A percentile compares a stretch with the other conserved stretches of the same genome.
These are phyloP conservation scores for Agrochola lota DNA, from an alignment of 2,888 invertebrate genomes.

Conservation along the genomic window DNA sequence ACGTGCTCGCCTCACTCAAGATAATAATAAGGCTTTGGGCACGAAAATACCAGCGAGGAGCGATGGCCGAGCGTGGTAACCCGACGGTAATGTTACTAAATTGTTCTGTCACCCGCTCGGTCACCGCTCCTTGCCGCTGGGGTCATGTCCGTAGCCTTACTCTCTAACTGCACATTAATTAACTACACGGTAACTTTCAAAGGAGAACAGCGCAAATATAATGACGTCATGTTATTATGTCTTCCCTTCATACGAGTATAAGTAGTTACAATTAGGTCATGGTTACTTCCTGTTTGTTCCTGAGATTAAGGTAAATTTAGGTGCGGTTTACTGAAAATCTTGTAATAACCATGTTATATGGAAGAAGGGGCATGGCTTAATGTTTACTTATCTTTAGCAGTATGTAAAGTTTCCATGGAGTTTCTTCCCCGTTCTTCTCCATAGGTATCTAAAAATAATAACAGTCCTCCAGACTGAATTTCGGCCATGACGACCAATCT, in stretches of 20 bases:
- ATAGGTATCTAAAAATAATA: too few relatives aligned
- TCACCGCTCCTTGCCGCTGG: too few relatives aligned
- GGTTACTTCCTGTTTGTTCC: conserved; percentile 2
- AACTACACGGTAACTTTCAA: not conserved
- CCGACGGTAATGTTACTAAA: too few relatives aligned
- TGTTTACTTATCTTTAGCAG: not conserved
- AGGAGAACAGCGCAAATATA: not conserved
- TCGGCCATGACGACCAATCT: too few relatives aligned
- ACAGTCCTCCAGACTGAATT: too few relatives aligned
- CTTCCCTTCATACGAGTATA: not conserved
- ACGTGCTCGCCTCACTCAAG: not conserved
- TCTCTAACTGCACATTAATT: not conserved
- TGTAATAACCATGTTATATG: not conserved
- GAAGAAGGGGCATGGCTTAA: not conserved
- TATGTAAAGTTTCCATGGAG: not conserved
- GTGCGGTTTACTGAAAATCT: not conserved
- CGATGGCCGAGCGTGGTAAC: too few relatives aligned
- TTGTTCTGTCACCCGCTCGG: too few relatives aligned
- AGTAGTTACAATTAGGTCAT: conserved; percentile 25
- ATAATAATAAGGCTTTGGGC: too few relatives aligned
- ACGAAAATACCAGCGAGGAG: too few relatives aligned
- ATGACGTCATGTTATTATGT: not conserved
- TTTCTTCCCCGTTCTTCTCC: too few relatives aligned
- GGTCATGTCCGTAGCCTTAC: too few relatives aligned
- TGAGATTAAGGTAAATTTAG: not conserved